phyloP scores from a whole-genome alignment of 2,113 vertebrate genomes.

The Pipa parva region DNA sequence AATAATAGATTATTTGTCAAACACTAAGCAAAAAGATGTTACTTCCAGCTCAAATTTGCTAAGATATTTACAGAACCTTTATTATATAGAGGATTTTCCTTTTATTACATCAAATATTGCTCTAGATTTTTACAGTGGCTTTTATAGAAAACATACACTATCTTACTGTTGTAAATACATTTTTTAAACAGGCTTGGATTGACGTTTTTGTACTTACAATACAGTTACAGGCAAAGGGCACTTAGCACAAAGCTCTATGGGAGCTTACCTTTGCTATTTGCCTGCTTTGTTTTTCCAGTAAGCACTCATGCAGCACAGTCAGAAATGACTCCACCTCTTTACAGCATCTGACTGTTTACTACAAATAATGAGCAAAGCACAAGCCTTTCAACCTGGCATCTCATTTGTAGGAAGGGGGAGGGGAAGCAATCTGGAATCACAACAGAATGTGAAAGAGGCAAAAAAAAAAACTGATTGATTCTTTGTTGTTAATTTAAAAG shows the following conservation, averaged over 20 bases:
- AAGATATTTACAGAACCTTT: too few species aligned
- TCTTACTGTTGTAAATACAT: too few species aligned
- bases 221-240: neutral
- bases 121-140: too few species aligned
- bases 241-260: neutral
- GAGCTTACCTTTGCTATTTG: conserved; percentile 39
- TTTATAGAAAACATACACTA: too few species aligned
- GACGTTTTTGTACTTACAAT: too few species aligned
- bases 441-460: conserved; percentile 33
- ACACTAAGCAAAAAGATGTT: too few species aligned
- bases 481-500: too few species aligned
- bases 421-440: conserved; percentile 26
- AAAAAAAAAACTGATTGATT: neutral
- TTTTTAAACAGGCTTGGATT: too few species aligned
- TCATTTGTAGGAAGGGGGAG: conserved; percentile 20
- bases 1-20: too few species aligned
- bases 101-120: too few species aligned
- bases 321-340: conserved; percentile 52
- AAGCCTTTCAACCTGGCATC: conserved; percentile 44
- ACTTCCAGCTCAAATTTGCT: too few species aligned
- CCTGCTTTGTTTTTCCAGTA: conserved; percentile 47
- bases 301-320: conserved; percentile 43
- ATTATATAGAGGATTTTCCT: too few species aligned
- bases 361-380: conserved; percentile 49
- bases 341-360: conserved; percentile 61